Evolutionary conservation across 2,888 invertebrate species (phyloP).

Genomic region (Rhagophthalmus giganteus): DNA sequence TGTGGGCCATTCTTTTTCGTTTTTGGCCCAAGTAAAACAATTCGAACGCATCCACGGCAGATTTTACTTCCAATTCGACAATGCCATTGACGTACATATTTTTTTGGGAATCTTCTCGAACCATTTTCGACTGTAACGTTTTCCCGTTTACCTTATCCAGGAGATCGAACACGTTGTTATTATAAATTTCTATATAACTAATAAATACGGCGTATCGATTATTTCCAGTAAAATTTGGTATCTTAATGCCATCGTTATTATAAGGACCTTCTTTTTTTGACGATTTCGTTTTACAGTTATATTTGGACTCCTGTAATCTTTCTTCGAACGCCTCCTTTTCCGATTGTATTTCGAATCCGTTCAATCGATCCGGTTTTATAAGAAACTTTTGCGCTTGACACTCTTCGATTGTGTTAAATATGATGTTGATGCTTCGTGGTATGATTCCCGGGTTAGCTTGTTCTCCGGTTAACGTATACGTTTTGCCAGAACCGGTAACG

Average conservation of each 20-base stretch:
- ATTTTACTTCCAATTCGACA: slow-evolving; percentile 91
- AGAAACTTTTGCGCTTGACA: slow-evolving; percentile 85
- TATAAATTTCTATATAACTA: slow-evolving; percentile 40
- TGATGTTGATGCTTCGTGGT: slow-evolving; percentile 84
- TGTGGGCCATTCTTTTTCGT: slow-evolving; percentile 89
- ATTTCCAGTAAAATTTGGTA: slow-evolving; percentile 75
- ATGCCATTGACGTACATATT: slow-evolving; percentile 95
- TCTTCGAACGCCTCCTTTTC: slow-evolving; percentile 90
- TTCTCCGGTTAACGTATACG: slow-evolving; percentile 89
- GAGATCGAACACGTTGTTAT: slow-evolving; percentile 87
- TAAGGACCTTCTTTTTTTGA: slow-evolving; percentile 40
- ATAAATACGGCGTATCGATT: slow-evolving; percentile 60
- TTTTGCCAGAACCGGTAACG: slow-evolving; percentile 96
- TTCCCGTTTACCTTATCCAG: slow-evolving; percentile 77
- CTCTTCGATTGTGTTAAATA: slow-evolving; percentile 89
- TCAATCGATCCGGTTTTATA: slow-evolving; percentile 91
- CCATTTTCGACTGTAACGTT: slow-evolving; percentile 81
- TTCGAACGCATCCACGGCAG: slow-evolving; percentile 92
- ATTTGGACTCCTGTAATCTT: slow-evolving; percentile 39
- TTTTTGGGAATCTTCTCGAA: slow-evolving; percentile 81
- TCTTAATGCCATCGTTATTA: slow-evolving; percentile 56
- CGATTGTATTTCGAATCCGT: slow-evolving; percentile 89
- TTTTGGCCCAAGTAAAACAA: slow-evolving; percentile 85
- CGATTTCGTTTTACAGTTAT: slow-evolving; percentile 25
- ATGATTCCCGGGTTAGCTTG: slow-evolving; percentile 79